A percentile compares a stretch with the other conserved stretches of the same genome.
Evolutionary conservation across 2,888 invertebrate species (phyloP).

Genomic region (Tenthredo scrophulariae): DNA sequence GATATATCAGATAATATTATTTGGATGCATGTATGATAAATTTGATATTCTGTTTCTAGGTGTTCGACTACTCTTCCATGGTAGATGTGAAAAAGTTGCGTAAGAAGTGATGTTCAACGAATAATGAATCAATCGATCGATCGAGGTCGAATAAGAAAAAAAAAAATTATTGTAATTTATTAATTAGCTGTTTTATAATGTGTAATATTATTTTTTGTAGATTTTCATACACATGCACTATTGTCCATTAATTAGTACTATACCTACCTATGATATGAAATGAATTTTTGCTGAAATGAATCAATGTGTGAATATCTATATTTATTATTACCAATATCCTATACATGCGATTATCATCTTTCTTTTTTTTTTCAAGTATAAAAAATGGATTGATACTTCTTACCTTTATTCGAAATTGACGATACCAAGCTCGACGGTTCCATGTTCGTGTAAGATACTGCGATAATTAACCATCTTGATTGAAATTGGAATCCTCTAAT

Average conservation of each 20-base stretch:
- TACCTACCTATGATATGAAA: not conserved
- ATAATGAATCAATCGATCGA: constrained; percentile 12
- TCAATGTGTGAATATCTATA: not conserved
- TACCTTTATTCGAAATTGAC: not conserved
- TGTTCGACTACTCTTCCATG: constrained; percentile 25
- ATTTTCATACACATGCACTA: not conserved
- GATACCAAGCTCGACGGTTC: not conserved
- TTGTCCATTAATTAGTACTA: not conserved
- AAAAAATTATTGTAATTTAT: not conserved
- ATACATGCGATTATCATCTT: too few species aligned
- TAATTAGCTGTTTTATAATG: not conserved
- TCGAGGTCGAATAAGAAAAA: not conserved
- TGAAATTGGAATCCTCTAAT: too few species aligned
- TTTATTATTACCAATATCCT: not conserved
- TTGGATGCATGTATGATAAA: not conserved
- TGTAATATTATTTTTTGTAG: not conserved
- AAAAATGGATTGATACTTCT: not conserved
- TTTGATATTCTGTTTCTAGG: not conserved
- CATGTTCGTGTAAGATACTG: not conserved
- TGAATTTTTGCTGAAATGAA: not conserved
- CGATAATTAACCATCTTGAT: too few species aligned
- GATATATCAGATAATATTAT: not conserved
- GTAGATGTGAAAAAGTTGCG: not conserved
- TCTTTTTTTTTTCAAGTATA: too few species aligned
- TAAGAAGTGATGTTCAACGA: not conserved